Evolutionary conservation across 2,797 vertebrate genomes (phyloP).

Genomic region (Babyrousa celebensis): DNA sequence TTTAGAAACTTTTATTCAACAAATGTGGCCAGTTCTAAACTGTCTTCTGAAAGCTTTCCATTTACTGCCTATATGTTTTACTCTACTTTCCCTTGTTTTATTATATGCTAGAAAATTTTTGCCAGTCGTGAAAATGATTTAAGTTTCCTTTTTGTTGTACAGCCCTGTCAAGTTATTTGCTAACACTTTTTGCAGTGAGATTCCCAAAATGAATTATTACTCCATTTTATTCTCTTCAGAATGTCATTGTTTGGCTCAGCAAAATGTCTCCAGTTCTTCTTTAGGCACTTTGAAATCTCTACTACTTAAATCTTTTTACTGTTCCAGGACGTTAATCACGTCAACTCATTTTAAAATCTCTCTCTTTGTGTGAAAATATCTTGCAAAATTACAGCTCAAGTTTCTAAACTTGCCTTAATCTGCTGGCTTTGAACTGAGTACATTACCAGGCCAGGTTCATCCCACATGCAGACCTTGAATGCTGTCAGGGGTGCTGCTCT

Average conservation of each 20-base stretch:
- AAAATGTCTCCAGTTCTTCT: slow-evolving; percentile 66
- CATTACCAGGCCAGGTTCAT: not conserved
- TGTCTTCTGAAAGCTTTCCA: slow-evolving; percentile 29
- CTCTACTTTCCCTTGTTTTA: slow-evolving; percentile 11
- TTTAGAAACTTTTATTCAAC: not conserved
- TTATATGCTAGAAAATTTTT: slow-evolving; percentile 60
- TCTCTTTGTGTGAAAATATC: slow-evolving; percentile 49
- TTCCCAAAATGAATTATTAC: slow-evolving; percentile 68
- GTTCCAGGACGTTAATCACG: slow-evolving; percentile 35
- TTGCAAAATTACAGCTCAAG: slow-evolving; percentile 38
- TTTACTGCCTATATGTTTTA: slow-evolving; percentile 29
- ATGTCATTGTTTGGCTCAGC: slow-evolving; percentile 75
- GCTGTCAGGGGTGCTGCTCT: not conserved
- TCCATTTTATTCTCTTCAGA: slow-evolving; percentile 76
- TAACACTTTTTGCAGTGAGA: slow-evolving; percentile 49
- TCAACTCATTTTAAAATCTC: slow-evolving; percentile 57
- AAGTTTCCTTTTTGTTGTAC: not conserved
- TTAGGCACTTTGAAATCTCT: slow-evolving; percentile 65
- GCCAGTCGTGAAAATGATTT: slow-evolving; percentile 58
- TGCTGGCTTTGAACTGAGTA: not conserved
- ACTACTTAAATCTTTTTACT: slow-evolving; percentile 41
- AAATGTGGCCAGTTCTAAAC: not conserved
- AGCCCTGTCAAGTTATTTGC: slow-evolving; percentile 50
- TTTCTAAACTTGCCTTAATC: slow-evolving; percentile 51
- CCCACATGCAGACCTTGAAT: not conserved